phyloP scores from a whole-genome alignment of 2,797 vertebrate genomes.

The Schizopygopsis pylzovi region DNA sequence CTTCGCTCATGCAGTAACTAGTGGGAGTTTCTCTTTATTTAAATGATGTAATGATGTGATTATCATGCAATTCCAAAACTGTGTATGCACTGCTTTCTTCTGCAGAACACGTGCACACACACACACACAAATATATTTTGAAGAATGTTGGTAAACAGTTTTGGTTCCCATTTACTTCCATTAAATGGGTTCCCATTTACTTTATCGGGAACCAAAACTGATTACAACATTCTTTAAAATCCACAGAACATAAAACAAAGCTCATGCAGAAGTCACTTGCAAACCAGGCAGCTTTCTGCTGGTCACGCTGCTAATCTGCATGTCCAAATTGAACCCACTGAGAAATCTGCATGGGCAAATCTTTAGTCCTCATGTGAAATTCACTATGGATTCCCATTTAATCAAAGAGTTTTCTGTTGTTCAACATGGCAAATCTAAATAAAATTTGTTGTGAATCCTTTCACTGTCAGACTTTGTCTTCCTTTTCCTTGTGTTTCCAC shows the following conservation, averaged over 20 bases:
- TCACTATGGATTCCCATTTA: background rate
- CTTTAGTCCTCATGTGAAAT: background rate
- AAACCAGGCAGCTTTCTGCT: background rate
- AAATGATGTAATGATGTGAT: background rate
- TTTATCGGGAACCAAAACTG: background rate
- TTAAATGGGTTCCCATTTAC: background rate
- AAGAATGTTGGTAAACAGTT: background rate
- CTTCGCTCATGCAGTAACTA: background rate
- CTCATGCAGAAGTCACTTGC: background rate
- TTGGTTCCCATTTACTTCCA: background rate
- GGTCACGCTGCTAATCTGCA: background rate
- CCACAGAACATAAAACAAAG: background rate
- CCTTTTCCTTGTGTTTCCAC: no score
- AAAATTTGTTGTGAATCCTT: no score
- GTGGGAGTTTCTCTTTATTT: background rate
- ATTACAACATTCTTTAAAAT: background rate
- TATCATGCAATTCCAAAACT: background rate
- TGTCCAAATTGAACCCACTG: background rate
- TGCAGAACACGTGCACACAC: background rate
- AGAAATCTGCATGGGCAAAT: background rate
- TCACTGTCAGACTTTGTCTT: no score
- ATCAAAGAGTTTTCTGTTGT: no score
- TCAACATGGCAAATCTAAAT: no score
- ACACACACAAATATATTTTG: background rate
- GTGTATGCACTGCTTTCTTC: background rate